A percentile compares a stretch with the other conserved stretches of the same genome.
Conservation (phyloP, 2,113 vertebrate genomes). For the Mustela nigripes region DNA sequence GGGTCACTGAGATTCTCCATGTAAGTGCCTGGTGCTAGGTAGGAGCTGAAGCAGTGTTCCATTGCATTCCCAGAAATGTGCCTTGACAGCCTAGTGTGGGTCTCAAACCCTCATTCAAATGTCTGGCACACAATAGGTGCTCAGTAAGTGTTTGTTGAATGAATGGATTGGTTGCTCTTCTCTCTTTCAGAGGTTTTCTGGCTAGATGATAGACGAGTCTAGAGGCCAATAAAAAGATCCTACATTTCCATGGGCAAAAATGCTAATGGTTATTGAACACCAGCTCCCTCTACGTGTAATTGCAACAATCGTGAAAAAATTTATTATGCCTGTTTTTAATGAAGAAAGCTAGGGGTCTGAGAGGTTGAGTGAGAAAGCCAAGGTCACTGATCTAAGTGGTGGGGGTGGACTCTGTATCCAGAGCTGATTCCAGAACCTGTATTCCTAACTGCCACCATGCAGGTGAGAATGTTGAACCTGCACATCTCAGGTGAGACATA, state of each 20-base stretch:
- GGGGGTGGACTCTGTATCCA: not conserved
- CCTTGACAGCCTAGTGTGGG: not conserved
- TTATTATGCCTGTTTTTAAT: not conserved
- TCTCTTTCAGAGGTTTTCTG: not conserved
- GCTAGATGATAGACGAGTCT: not conserved
- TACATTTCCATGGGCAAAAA: not conserved
- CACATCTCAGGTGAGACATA: not conserved
- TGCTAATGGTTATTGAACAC: not conserved
- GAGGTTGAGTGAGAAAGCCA: not conserved
- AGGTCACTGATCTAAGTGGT: not conserved
- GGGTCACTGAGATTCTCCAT: not conserved
- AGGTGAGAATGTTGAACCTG: not conserved
- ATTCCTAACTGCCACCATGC: not conserved
- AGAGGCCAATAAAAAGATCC: not conserved
- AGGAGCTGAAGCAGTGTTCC: not conserved
- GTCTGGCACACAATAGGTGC: not conserved
- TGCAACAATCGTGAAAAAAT: not conserved
- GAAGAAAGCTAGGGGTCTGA: not conserved
- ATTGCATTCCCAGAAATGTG: not conserved
- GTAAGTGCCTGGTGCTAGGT: not conserved
- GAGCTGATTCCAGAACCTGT: not conserved
- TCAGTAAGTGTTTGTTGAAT: not conserved
- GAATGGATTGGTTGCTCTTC: not conserved
- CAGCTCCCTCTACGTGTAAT: not conserved
- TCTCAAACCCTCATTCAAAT: not conserved